phyloP scores from a whole-genome alignment of 2,113 vertebrate genomes.

The Genyomyrus donnyi region DNA sequence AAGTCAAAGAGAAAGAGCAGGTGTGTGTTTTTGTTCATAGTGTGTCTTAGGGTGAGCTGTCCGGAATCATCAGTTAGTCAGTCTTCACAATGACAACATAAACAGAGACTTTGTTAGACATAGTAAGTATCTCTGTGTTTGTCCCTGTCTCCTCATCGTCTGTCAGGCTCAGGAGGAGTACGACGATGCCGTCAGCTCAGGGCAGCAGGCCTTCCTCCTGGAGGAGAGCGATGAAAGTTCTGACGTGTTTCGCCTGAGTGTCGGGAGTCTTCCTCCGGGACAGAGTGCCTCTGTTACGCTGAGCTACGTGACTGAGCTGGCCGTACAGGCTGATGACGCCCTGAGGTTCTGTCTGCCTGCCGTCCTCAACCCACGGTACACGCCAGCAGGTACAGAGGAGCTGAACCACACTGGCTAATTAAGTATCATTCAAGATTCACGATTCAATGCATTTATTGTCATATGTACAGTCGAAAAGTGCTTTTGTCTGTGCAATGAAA shows the following conservation, averaged over 20 bases:
- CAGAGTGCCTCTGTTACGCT: constrained; percentile 61
- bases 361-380: constrained; percentile 52
- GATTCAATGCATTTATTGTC: too few species aligned
- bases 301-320: constrained; percentile 66
- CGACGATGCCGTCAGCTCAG: constrained; percentile 63
- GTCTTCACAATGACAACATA: background rate
- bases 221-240: constrained; percentile 58
- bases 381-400: too few species aligned
- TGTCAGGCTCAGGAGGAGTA: constrained; percentile 60
- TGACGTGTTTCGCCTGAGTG: constrained; percentile 65
- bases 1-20: constrained; percentile 64
- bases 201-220: constrained; percentile 65
- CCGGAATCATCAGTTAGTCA: background rate
- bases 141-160: background rate
- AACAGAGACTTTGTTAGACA: background rate
- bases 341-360: constrained; percentile 67
- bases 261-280: constrained; percentile 66
- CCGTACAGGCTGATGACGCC: constrained; percentile 62
- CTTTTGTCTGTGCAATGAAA: too few species aligned
- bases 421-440: too few species aligned
- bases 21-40: constrained; percentile 36
- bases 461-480: too few species aligned
- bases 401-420: too few species aligned
- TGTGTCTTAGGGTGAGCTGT: background rate
- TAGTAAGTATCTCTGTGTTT: background rate